Base-by-base conservation (phyloP, 1,140 invertebrate genomes). In the Drosophila sturtevanti region DNA sequence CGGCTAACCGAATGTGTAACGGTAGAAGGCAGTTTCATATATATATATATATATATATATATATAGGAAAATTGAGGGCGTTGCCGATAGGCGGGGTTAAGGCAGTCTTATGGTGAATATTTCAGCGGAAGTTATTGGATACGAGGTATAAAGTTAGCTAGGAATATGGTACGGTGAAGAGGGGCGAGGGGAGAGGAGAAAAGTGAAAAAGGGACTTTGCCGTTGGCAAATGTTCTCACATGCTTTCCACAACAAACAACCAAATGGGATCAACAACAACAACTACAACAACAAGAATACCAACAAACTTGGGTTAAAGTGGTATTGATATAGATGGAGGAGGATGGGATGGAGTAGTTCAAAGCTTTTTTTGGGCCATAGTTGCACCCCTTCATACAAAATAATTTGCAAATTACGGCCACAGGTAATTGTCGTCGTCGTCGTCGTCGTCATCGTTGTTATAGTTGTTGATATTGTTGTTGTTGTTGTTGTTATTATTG, bases 371-470 rank as follows among this genome's bases (percentile, higher is more conserved):
- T 37, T 65, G 27, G 61, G 62, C 65, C 71, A 64, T 69, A 73
- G 64, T 73, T 65, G 64, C 27, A 3, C 73, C 52, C 70, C 69
- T 71, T 66, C 68, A 81, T 48, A 48, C 41, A 48, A 48, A 86
- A 81, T 81, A 80, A 85, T 85, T 80, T 85, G 73, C 81, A 85
- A 81, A 72, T 71, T 81, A 68, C 71, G 58, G 65, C 56, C 63
- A 58, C 73, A 86, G 81, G 81, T 85, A 85, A 85, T 77, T 68
- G 69, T 79, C 76, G 69, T 68, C 56, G 68, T 41, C 59, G 41
- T 55, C 61, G 34, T 48, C 35, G 55, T 51, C 7, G 48, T 37
- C 4, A 24, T 48, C 34, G 54, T 51, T 10, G 48, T 37, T 14
- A 12, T 37, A 34, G 41, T 48, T 44, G 54, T 51, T 10, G 48